A percentile compares a stretch with the other conserved stretches of the same genome.
phyloP scores from a whole-genome alignment of 2,888 invertebrate genomes.

The Julus scanicus region DNA sequence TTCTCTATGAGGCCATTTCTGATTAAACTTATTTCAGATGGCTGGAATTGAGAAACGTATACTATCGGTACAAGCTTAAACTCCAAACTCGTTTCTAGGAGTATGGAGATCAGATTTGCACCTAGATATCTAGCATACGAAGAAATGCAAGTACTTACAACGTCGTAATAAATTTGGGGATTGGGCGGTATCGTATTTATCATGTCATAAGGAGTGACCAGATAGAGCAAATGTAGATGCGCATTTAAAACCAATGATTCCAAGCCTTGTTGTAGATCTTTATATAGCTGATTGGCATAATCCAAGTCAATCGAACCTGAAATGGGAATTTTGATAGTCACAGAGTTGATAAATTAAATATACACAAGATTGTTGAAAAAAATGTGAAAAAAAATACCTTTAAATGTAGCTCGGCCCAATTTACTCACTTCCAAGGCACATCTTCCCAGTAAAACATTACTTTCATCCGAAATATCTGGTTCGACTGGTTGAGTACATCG shows the following conservation, averaged over 20 bases:
- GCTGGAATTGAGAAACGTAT: conserved; percentile 18
- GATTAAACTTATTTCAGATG: background rate
- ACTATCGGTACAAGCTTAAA: conserved; percentile 4
- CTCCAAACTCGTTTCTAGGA: background rate
- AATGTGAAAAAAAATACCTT: conserved; percentile 69
- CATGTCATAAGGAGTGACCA: conserved; percentile 83
- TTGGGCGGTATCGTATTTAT: conserved; percentile 71
- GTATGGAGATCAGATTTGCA: background rate
- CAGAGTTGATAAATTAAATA: no score
- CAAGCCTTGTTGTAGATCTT: conserved; percentile 79
- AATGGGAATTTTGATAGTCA: background rate
- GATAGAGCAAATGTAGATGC: conserved; percentile 85
- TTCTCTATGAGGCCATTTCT: conserved; percentile 1
- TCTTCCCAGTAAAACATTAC: background rate
- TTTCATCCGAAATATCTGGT: background rate
- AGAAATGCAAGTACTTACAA: conserved; percentile 68
- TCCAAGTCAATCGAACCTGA: conserved; percentile 83
- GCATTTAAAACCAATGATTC: conserved; percentile 81
- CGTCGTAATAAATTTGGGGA: conserved; percentile 71
- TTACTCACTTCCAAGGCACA: conserved; percentile 63
- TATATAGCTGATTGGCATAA: conserved; percentile 77
- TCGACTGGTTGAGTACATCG: background rate
- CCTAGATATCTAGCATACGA: background rate
- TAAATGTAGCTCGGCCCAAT: conserved; percentile 84
- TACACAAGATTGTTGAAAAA: background rate